Conservation (phyloP, 2,797 vertebrate genomes). For the Hippopotamyrus pictus region DNA sequence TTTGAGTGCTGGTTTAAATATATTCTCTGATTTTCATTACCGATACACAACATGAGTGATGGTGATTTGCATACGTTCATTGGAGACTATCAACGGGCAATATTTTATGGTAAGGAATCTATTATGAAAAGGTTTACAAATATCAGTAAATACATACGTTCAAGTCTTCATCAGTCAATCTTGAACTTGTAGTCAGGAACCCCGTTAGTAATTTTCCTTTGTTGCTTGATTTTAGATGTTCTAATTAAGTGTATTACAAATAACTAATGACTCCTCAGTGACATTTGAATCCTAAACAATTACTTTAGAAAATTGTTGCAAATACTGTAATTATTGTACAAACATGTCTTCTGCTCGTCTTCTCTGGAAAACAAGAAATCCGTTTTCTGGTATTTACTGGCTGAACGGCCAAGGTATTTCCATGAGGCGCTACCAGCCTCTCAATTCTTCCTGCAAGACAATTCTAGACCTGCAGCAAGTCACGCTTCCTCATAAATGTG, state of each 20-base stretch:
- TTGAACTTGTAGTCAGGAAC: background rate
- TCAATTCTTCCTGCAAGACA: background rate
- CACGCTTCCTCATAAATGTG: background rate
- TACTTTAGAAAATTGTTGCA: background rate
- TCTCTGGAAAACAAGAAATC: background rate
- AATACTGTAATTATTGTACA: background rate
- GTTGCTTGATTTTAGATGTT: background rate
- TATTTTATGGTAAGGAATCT: background rate
- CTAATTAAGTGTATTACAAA: background rate
- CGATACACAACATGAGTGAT: background rate
- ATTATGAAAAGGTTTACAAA: background rate
- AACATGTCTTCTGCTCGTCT: background rate
- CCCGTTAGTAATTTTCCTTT: background rate
- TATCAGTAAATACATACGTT: background rate
- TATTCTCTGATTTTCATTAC: background rate
- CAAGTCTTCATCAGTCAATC: background rate
- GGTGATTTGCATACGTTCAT: background rate
- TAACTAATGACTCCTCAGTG: background rate
- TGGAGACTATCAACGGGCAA: background rate
- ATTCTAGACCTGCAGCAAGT: background rate
- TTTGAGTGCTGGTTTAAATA: background rate
- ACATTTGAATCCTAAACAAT: background rate
- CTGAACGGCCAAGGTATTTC: background rate
- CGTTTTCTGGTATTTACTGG: background rate
- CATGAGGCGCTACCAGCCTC: background rate